Evolutionary conservation across 64 coral and sea anemone genomes (phyloP), one percentile per base, ranked within the genome.

Genomic region (Montipora capricornis): DNA sequence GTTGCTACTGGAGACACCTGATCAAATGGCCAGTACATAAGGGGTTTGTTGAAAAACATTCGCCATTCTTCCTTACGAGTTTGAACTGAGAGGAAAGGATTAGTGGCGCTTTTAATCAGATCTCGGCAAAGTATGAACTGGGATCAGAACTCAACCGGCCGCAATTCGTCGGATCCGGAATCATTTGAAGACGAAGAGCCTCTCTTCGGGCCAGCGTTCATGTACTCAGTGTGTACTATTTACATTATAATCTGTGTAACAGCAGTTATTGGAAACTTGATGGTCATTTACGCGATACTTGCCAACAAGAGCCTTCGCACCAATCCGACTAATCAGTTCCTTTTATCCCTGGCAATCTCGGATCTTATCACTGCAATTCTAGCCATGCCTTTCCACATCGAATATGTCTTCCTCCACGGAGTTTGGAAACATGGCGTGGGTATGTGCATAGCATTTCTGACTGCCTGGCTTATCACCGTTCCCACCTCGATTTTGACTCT

Each of bases 401-500:
- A 99, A 4, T 17, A 10, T 8, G 80, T 86, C 14, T 84, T 98
- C 11, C 71, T n/a, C 1, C 49, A 81, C 0, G 66, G 86, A 17
- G n/a, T 12, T 13, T 99, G 98, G 98, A 76, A 87, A 10, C 89
- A 96, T 7, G 98, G 98, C 4, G 59, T 73, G 14, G 3, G 53
- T 0, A 49, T 93, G 44, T 99, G 98, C 51, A 37, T 51, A 0
- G 76, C 96, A 3, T 96, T 75, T 58, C 89, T 90, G 0, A 99
- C 92, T 1, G 88, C 90, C 15, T 99, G 94, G 62, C 68, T 99
- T 8, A 92, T 99, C 11, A 88, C 93, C 19, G 95, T 94, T 3
- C 95, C 98, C 2, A 91, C 98, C 1, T 99, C 98, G 26, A 96
- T 96, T n/a, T 53, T 99, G n/a, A 96, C 92, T 49, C 87, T 99